phyloP scores from a whole-genome alignment of 2,113 vertebrate species.

The Catharus fuscescens region DNA sequence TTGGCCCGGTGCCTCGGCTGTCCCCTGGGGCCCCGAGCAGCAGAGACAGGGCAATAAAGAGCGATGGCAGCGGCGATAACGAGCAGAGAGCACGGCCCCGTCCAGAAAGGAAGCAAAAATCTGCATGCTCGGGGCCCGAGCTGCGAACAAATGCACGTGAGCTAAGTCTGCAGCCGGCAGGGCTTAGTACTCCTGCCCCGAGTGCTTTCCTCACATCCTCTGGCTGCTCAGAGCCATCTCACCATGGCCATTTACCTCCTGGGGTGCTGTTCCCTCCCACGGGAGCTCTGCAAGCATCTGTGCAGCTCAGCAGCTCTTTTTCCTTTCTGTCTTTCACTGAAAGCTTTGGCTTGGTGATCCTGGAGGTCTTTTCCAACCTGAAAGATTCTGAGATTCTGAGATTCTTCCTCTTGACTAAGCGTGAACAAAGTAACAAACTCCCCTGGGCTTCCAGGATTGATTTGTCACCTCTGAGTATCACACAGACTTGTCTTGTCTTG shows the following conservation, averaged over 20 bases:
- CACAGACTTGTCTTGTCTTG: not conserved
- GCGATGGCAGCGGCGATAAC: not conserved
- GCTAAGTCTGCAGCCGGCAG: not conserved
- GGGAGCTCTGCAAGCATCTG: not conserved
- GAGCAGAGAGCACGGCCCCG: not conserved
- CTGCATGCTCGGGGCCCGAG: not conserved
- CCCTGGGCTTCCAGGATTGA: not conserved
- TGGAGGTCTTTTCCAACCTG: not conserved
- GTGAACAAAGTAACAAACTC: not conserved
- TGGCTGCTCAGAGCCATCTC: not conserved
- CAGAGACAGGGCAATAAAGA: not conserved
- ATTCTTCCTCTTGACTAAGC: not conserved
- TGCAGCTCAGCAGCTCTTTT: not conserved
- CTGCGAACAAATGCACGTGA: not conserved
- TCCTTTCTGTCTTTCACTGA: not conserved
- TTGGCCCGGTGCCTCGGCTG: not conserved
- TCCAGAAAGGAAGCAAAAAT: constrained; percentile 2
- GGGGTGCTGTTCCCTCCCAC: not conserved
- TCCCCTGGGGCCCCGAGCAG: not conserved
- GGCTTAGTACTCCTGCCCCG: not conserved
- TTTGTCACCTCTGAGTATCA: not conserved
- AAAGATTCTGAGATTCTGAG: not conserved
- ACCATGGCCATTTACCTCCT: rapidly evolving
- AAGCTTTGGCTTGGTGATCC: not conserved
- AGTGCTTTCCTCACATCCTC: not conserved